phyloP scores from a whole-genome alignment of 2,797 vertebrate genomes.

The Danio albolineatus region DNA sequence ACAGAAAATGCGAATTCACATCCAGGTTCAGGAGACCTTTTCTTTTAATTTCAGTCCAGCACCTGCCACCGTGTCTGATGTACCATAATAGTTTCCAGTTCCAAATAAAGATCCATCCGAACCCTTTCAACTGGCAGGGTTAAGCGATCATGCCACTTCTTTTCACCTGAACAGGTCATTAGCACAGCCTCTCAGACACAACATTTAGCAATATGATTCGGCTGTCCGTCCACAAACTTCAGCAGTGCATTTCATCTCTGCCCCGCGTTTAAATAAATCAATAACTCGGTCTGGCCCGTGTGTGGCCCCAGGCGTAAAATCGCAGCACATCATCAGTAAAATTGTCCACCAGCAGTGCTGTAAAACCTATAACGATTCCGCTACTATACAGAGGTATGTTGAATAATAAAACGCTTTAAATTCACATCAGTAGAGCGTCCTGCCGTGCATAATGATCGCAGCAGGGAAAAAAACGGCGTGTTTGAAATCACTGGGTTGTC shows the following conservation, averaged over 20 bases:
- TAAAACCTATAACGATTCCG: slow-evolving; percentile 75
- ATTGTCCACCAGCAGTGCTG: slow-evolving; percentile 66
- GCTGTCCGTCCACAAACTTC: slow-evolving; percentile 7
- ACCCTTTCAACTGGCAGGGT: background rate
- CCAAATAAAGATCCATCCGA: background rate
- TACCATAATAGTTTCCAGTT: background rate
- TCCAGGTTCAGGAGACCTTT: background rate
- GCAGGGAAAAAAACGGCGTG: slow-evolving; percentile 44
- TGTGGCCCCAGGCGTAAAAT: slow-evolving; percentile 69
- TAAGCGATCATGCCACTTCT: slow-evolving; percentile 5
- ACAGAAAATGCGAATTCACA: background rate
- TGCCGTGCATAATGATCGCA: slow-evolving; percentile 68
- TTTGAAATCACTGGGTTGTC: slow-evolving; percentile 28
- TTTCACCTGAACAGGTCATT: slow-evolving; percentile 26
- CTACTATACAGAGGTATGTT: slow-evolving; percentile 73
- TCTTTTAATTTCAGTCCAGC: background rate
- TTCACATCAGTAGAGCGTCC: slow-evolving; percentile 67
- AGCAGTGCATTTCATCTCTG: slow-evolving; percentile 35
- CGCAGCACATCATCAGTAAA: slow-evolving; percentile 64
- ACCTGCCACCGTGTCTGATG: background rate
- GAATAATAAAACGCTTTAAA: slow-evolving; percentile 73
- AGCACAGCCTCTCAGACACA: slow-evolving; percentile 14
- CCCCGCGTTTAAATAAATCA: slow-evolving; percentile 24
- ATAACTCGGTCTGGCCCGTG: slow-evolving; percentile 31
- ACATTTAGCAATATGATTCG: slow-evolving; percentile 20